Conservation (phyloP, 2,888 invertebrate species). For the Carterocephalus palaemon region DNA sequence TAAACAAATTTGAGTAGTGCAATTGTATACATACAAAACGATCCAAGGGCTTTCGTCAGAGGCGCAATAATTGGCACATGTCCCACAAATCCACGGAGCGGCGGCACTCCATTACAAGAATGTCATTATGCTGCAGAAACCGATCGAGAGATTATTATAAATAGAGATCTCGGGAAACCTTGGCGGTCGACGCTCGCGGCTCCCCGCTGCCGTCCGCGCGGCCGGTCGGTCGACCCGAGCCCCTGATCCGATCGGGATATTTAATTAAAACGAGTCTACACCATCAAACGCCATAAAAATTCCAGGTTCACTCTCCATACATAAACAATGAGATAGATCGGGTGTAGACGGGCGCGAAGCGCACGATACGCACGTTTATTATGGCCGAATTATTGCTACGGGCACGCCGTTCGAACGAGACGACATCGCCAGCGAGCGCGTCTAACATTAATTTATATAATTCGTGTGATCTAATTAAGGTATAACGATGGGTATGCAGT, state of each 20-base stretch:
- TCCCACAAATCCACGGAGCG: conserved; percentile 71
- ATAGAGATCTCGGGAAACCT: conserved; percentile 72
- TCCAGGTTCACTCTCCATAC: conserved; percentile 76
- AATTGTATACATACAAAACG: conserved; percentile 66
- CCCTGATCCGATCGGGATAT: conserved; percentile 51
- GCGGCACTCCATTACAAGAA: conserved; percentile 72
- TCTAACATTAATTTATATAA: conserved; percentile 72
- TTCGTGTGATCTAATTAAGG: conserved; percentile 76
- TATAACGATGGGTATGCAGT: conserved; percentile 73
- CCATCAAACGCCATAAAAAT: conserved; percentile 67
- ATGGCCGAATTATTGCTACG: conserved; percentile 68
- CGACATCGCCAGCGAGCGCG: conserved; percentile 60
- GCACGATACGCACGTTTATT: conserved; percentile 75
- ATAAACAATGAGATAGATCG: conserved; percentile 78
- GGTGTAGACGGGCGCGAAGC: conserved; percentile 73
- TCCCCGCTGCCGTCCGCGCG: conserved; percentile 41
- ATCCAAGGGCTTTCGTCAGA: conserved; percentile 62
- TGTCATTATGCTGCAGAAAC: conserved; percentile 74
- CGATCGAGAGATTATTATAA: conserved; percentile 73
- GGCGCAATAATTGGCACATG: conserved; percentile 73
- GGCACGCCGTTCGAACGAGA: conserved; percentile 50
- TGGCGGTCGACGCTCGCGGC: conserved; percentile 59
- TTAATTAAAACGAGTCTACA: conserved; percentile 59
- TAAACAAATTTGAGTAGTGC: conserved; percentile 39
- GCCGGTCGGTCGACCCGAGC: conserved; percentile 43